Evolutionary conservation across 2,888 invertebrate species (phyloP), one percentile per base, ranked within the genome.

Genomic region (Gryllus longicercus): DNA sequence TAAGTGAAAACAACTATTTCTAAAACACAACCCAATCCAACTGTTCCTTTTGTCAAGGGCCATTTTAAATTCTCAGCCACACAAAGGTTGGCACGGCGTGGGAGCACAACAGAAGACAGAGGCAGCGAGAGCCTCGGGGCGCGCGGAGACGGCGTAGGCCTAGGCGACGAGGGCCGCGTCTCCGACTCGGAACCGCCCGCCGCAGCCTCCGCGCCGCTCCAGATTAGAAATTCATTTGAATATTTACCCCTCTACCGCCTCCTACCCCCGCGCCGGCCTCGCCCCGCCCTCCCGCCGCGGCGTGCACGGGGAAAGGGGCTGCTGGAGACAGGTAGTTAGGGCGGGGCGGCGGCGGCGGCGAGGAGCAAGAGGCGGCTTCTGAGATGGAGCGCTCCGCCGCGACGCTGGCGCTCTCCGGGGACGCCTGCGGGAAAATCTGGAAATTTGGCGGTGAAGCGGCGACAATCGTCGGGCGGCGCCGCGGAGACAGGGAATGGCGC

Each of bases 211-310:
- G 79, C 75, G 81, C 84, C 82, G 83, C 84, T 84, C 74, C 85
- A 87, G 88, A 88, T 88, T 88, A 87, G 87, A 88, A 88, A 88
- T 87, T 88, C 87, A 88, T 88, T 88, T 87, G 87, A 88, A 88
- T 88, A 87, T 87, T 88, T 87, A 86, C 86, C 86, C 85, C 85
- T 84, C 83, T 83, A 83, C 84, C 82, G 85, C 85, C 63, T n/a
- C n/a, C n/a, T n/a, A 21, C 21, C 21, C 21, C 21, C 21, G 21
- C 25, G n/a, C 38, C 49, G 75, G 1, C 38, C 75, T 21, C 50
- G 25, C n/a, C n/a, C 78, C 49, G 25, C 51, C 25, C 14, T n/a
- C n/a, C 25, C 74, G 50, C 25, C 38, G 74, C 25, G 49, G n/a
- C 74, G 21, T 21, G 49, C 51, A 74, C 49, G 74, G 49, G 38